A percentile compares a stretch with the other conserved stretches of the same genome.
Conservation (phyloP, 2,888 invertebrate genomes). For the Dastarcus helophoroides region DNA sequence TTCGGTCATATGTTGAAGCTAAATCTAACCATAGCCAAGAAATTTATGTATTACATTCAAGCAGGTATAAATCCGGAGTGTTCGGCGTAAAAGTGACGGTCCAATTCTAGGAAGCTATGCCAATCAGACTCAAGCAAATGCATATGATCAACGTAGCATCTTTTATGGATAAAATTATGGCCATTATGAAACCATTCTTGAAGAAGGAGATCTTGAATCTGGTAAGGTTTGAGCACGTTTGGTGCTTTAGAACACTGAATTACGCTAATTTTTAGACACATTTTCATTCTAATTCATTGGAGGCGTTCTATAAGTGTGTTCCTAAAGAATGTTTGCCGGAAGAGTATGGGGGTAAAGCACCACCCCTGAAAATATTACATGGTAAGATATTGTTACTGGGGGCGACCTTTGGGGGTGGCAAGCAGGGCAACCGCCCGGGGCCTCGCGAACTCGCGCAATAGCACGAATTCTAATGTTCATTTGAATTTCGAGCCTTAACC, state of each 20-base stretch:
- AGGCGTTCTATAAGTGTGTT: slow-evolving; percentile 43
- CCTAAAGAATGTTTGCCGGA: slow-evolving; percentile 48
- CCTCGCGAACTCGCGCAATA: too few relatives aligned
- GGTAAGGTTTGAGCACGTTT: too few relatives aligned
- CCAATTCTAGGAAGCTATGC: slow-evolving; percentile 46
- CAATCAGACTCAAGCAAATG: slow-evolving; percentile 47
- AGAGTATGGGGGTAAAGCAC: slow-evolving; percentile 47
- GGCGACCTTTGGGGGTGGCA: too few relatives aligned
- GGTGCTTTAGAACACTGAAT: too few relatives aligned
- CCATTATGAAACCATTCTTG: slow-evolving; percentile 47
- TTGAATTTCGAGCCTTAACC: too few relatives aligned
- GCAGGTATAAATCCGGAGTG: too few relatives aligned
- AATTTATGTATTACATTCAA: slow-evolving; percentile 54
- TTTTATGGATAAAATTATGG: slow-evolving; percentile 46
- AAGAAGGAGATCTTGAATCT: slow-evolving; percentile 47
- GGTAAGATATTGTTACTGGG: slow-evolving; percentile 12
- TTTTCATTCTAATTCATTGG: slow-evolving; percentile 43
- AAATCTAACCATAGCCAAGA: slow-evolving; percentile 43
- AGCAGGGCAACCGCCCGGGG: too few relatives aligned
- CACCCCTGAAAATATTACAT: slow-evolving; percentile 21
- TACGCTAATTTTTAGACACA: too few relatives aligned
- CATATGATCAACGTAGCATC: slow-evolving; percentile 49
- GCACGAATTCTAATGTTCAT: too few relatives aligned
- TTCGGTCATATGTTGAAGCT: slow-evolving; percentile 54
- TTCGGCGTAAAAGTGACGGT: too few relatives aligned